Evolutionary conservation across 1,140 invertebrate species (phyloP).

Genomic region (Trinorchestia longiramus): DNA sequence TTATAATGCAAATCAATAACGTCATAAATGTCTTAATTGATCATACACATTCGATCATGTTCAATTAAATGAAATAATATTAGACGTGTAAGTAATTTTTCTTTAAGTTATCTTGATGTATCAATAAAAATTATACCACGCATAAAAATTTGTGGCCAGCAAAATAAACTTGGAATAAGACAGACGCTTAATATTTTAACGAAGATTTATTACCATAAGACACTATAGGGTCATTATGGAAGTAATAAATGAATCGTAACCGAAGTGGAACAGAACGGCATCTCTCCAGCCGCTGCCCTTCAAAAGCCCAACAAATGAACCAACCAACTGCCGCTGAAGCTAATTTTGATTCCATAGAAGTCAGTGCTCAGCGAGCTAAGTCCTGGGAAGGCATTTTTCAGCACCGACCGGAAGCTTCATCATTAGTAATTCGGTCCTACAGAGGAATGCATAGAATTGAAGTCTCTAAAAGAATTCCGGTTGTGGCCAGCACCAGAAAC

Average conservation of each 20-base stretch:
- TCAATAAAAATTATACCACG: too few relatives aligned
- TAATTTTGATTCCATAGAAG: slow-evolving; percentile 40
- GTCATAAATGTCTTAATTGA: too few relatives aligned
- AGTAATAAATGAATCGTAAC: neutral
- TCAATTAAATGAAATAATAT: too few relatives aligned
- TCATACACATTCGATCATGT: too few relatives aligned
- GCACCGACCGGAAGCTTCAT: neutral
- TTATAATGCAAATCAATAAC: too few relatives aligned
- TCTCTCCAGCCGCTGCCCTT: neutral
- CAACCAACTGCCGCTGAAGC: neutral
- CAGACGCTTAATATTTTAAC: too few relatives aligned
- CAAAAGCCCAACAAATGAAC: slow-evolving; percentile 22
- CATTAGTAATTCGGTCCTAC: neutral
- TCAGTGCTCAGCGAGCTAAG: neutral
- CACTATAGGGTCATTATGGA: neutral
- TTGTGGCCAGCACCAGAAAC: neutral
- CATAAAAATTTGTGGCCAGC: too few relatives aligned
- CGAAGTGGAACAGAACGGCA: neutral
- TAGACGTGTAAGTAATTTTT: too few relatives aligned
- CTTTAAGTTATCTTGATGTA: too few relatives aligned
- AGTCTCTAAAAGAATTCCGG: neutral
- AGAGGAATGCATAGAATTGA: neutral
- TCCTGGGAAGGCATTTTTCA: slow-evolving; percentile 3
- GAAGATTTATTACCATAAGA: neutral
- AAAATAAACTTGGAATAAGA: too few relatives aligned